Evolutionary conservation across 2,797 vertebrate species (phyloP).

Genomic region (Betta splendens): DNA sequence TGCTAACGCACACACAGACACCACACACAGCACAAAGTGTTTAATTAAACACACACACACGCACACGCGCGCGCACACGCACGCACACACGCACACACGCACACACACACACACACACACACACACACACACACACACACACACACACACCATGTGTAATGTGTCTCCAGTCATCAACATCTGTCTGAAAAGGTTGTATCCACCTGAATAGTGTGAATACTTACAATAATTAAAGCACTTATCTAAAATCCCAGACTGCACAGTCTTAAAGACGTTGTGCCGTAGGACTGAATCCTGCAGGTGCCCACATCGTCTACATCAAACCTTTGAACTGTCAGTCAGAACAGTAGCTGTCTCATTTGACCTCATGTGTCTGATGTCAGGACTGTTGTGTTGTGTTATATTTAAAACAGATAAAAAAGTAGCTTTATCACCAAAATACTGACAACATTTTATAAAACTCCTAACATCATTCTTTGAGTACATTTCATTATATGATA

Average conservation of each 20-base stretch:
- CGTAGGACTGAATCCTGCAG: slow-evolving; percentile 7
- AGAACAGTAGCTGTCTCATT: no score
- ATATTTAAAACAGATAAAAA: no score
- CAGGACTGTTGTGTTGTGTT: no score
- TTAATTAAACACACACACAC: slow-evolving; percentile 7
- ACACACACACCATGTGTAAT: no score
- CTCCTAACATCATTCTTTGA: no score
- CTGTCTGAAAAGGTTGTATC: background rate
- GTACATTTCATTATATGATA: no score
- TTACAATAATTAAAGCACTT: background rate
- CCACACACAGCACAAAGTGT: no score
- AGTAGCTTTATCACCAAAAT: no score
- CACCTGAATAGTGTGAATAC: background rate
- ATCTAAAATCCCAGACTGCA: slow-evolving; percentile 3
- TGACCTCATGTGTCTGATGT: no score
- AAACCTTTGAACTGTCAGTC: slow-evolving; percentile 4
- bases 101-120: slow-evolving; percentile 7
- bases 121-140: slow-evolving; percentile 5
- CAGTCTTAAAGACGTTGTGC: slow-evolving; percentile 6
- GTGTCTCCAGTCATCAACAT: no score
- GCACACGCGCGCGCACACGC: slow-evolving; percentile 5
- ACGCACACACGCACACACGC: slow-evolving; percentile 1
- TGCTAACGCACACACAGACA: background rate
- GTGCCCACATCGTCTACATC: background rate
- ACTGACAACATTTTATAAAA: no score